A percentile compares a stretch with the other conserved stretches of the same genome.
Conservation (phyloP, 1,140 invertebrate species). For the Drosophila tristis region DNA sequence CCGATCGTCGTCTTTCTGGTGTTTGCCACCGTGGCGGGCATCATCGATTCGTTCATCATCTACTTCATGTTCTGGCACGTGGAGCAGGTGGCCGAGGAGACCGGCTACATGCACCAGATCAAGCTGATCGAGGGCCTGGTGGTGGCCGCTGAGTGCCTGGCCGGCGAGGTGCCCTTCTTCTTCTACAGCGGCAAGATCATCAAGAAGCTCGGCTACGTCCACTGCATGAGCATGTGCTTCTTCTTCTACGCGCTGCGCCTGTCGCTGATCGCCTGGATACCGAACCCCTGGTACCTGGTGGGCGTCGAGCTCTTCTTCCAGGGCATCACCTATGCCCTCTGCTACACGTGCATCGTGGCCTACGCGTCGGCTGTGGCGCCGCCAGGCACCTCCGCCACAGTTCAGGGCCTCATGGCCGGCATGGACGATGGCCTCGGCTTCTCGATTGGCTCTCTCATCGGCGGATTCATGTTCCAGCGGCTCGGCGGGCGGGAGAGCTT, state of each 20-base stretch:
- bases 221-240: slow-evolving; percentile 89
- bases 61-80: slow-evolving; percentile 92
- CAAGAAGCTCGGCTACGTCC: slow-evolving; percentile 88
- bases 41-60: slow-evolving; percentile 91
- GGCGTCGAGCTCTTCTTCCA: slow-evolving; percentile 90
- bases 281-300: slow-evolving; percentile 90
- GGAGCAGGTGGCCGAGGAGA: slow-evolving; percentile 88
- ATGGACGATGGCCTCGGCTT: slow-evolving; percentile 92
- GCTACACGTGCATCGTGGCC: slow-evolving; percentile 91
- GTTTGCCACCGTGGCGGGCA: slow-evolving; percentile 89
- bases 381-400: slow-evolving; percentile 91
- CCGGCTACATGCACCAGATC: slow-evolving; percentile 87
- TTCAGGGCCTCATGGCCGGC: slow-evolving; percentile 92
- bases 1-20: slow-evolving; percentile 88
- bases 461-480: slow-evolving; percentile 86
- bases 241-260: slow-evolving; percentile 88
- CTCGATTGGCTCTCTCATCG: slow-evolving; percentile 87
- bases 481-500: slow-evolving; percentile 86
- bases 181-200: slow-evolving; percentile 89
- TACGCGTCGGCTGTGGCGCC: slow-evolving; percentile 91
- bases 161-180: slow-evolving; percentile 91
- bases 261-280: slow-evolving; percentile 88
- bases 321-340: slow-evolving; percentile 91
- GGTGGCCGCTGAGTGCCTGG: slow-evolving; percentile 90
- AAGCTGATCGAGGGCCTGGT: slow-evolving; percentile 91